phyloP scores from a whole-genome alignment of 2,113 vertebrate species.

The Narcine bancroftii region DNA sequence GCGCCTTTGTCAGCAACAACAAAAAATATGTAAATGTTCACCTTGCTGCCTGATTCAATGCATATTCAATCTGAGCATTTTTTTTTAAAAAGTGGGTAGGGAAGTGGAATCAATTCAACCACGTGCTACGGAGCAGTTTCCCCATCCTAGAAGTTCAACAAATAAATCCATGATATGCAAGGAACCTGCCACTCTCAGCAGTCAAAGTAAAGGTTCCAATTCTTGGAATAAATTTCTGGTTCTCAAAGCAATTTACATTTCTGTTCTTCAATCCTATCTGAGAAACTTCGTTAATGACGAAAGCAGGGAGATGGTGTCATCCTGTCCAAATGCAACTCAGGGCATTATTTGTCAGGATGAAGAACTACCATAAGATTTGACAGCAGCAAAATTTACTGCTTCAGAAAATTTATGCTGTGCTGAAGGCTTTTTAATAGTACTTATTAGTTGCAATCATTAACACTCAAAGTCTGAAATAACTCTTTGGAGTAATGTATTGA shows the following conservation, averaged over 20 bases:
- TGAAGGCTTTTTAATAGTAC: background rate
- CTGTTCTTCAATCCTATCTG: background rate
- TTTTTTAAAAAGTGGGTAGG: background rate
- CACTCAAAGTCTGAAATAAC: slow-evolving; percentile 6
- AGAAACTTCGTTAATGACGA: background rate
- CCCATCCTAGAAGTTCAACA: background rate
- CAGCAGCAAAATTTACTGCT: background rate
- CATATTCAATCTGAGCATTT: background rate
- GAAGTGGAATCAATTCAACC: background rate
- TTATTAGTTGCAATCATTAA: background rate
- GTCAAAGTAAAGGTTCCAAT: background rate
- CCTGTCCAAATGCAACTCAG: background rate
- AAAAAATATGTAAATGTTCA: background rate
- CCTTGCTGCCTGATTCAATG: background rate
- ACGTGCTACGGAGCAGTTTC: background rate
- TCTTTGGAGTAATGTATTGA: background rate
- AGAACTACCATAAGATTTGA: background rate
- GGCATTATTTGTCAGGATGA: background rate
- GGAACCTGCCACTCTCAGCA: background rate
- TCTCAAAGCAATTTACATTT: background rate
- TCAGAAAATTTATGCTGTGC: background rate
- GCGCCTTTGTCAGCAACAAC: slow-evolving; percentile 41
- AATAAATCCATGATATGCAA: background rate
- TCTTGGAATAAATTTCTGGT: slow-evolving; percentile 18
- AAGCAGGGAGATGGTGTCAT: background rate